Evolutionary conservation across 2,797 vertebrate species (phyloP).

Genomic region (Pipistrellus pygmaeus): DNA sequence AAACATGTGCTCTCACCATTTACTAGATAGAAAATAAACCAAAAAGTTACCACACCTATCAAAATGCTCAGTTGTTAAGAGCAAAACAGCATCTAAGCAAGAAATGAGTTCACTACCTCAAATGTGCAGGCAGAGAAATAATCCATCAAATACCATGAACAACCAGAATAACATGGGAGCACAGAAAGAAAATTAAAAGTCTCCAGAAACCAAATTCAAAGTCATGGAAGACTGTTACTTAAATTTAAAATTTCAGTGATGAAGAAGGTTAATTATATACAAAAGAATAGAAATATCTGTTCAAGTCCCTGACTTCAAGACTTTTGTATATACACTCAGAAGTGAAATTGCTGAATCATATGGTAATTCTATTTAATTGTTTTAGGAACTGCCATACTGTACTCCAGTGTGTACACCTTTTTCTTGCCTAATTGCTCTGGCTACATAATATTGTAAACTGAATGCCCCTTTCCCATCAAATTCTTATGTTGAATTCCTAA

Average conservation of each 20-base stretch:
- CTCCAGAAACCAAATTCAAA: neutral
- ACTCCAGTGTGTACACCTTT: neutral
- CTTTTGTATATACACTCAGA: neutral
- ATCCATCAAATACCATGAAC: neutral
- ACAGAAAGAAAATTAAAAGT: neutral
- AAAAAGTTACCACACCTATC: neutral
- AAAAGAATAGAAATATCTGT: neutral
- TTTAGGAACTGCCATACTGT: neutral
- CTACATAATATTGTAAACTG: neutral
- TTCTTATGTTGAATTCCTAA: neutral
- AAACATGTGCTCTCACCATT: neutral
- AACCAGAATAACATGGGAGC: neutral
- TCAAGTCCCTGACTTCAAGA: neutral
- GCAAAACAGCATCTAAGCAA: neutral
- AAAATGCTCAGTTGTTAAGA: neutral
- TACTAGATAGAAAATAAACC: neutral
- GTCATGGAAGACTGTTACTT: neutral
- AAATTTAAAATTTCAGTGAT: neutral
- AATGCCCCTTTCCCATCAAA: neutral
- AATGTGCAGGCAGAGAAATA: neutral
- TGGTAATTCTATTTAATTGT: neutral
- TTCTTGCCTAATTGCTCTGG: neutral
- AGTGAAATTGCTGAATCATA: neutral
- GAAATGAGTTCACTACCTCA: neutral
- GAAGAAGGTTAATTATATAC: neutral